A percentile compares a stretch with the other conserved stretches of the same genome.
Conservation (phyloP, 2,797 vertebrate genomes). For the Cuniculus paca region DNA sequence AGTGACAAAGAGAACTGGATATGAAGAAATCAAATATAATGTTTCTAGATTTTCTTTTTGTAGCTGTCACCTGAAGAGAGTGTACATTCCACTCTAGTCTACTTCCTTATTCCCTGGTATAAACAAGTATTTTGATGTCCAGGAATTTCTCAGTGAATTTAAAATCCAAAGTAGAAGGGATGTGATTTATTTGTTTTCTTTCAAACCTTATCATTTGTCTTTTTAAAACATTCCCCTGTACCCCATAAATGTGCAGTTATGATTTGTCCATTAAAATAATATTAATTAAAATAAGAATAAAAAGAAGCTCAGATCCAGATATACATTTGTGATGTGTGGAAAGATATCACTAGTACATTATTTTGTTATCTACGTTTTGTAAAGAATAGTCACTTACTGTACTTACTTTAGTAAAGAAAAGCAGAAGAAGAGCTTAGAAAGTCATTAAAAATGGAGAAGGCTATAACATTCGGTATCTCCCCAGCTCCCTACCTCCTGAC, state of each 20-base stretch:
- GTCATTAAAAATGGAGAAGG: background rate
- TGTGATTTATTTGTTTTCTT: background rate
- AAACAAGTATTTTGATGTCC: background rate
- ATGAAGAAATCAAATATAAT: background rate
- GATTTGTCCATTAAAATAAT: background rate
- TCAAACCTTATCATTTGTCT: slow-evolving; percentile 27
- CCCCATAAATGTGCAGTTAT: background rate
- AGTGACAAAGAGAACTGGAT: background rate
- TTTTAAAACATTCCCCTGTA: background rate
- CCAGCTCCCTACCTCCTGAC: background rate
- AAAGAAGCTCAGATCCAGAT: slow-evolving; percentile 9
- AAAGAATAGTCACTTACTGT: background rate
- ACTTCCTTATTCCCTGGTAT: background rate
- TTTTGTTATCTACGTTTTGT: background rate
- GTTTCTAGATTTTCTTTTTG: slow-evolving; percentile 14
- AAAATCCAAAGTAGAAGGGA: background rate
- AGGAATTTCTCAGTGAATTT: slow-evolving; percentile 1
- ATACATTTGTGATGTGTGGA: background rate
- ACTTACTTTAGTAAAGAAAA: background rate
- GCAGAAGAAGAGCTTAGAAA: background rate
- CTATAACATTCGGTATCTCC: background rate
- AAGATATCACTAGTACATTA: background rate
- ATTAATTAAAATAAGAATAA: background rate
- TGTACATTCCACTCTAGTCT: background rate
- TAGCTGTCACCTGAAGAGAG: background rate